These are phyloP conservation scores for Piprites chloris DNA, from an alignment of 2,113 vertebrate species.

Conservation along the genomic window DNA sequence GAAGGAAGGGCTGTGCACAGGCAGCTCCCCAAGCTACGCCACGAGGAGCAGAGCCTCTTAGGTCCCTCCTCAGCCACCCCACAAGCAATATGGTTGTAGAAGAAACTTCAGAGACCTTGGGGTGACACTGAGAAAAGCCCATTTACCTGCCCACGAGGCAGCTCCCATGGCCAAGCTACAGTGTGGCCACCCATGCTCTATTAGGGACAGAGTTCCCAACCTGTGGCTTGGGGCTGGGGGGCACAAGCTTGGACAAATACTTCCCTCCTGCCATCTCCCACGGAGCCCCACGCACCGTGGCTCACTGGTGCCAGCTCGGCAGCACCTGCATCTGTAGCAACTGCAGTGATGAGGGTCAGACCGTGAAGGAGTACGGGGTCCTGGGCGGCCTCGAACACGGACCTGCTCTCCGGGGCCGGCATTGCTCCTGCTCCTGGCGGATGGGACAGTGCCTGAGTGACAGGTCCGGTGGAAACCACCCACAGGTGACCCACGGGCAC, in stretches of 20 bases:
- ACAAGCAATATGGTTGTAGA: rapidly evolving
- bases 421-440: background rate
- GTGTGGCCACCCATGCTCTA: background rate
- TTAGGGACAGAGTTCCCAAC: rapidly evolving
- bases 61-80: background rate
- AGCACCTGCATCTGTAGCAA: background rate
- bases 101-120: background rate
- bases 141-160: background rate
- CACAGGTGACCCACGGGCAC: background rate
- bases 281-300: background rate
- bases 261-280: background rate
- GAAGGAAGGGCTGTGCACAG: background rate
- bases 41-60: background rate
- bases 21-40: background rate
- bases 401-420: constrained; percentile 1
- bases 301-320: background rate
- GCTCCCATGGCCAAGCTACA: background rate
- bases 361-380: constrained; percentile 6
- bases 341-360: background rate
- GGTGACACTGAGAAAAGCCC: background rate
- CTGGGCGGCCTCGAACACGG: constrained; percentile 38
- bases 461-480: background rate
- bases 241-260: background rate
- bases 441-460: rapidly evolving
- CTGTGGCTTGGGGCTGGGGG: rapidly evolving